phyloP scores from a whole-genome alignment of 2,888 invertebrate genomes.

The Eristalinus aeneus region DNA sequence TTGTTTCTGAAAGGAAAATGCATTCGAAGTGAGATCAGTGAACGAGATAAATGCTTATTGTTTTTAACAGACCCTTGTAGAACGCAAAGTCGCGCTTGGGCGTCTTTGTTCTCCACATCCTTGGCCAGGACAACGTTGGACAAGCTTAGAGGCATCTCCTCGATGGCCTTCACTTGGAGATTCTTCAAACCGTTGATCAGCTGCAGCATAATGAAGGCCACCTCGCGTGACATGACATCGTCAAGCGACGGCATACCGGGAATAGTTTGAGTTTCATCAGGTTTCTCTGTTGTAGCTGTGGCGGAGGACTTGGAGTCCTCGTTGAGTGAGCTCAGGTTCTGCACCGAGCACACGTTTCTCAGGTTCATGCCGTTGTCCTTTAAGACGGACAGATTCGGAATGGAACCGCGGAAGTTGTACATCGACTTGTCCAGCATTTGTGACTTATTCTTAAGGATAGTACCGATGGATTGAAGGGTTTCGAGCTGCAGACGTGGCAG shows the following conservation, averaged over 20 bases:
- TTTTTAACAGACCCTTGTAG: slow-evolving; percentile 88
- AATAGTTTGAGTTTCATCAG: slow-evolving; percentile 54
- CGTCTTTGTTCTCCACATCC: slow-evolving; percentile 84
- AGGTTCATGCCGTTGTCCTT: slow-evolving; percentile 76
- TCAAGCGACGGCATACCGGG: slow-evolving; percentile 79
- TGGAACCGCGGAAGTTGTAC: slow-evolving; percentile 80
- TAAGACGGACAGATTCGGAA: slow-evolving; percentile 78
- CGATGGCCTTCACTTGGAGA: slow-evolving; percentile 90
- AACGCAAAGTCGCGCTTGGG: slow-evolving; percentile 86
- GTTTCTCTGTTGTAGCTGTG: slow-evolving; percentile 42
- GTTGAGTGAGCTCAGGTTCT: slow-evolving; percentile 78
- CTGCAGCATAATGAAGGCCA: slow-evolving; percentile 90
- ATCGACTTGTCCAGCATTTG: slow-evolving; percentile 79
- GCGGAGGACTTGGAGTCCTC: slow-evolving; percentile 74
- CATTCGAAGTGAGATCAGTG: background rate
- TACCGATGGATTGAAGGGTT: slow-evolving; percentile 87
- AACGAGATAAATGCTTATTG: background rate
- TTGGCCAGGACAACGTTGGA: slow-evolving; percentile 88
- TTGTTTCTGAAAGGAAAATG: slow-evolving; percentile 81
- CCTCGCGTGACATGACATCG: slow-evolving; percentile 84
- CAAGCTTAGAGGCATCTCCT: slow-evolving; percentile 87
- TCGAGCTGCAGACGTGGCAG: slow-evolving; percentile 88
- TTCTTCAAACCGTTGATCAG: slow-evolving; percentile 90
- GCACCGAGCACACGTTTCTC: slow-evolving; percentile 82
- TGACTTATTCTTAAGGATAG: slow-evolving; percentile 83